Percentiles rank a stretch among this genome's conserved stretches.
These are phyloP conservation scores for Gobio occitaniae DNA, from an alignment of 2,797 vertebrate genomes.

Conservation along the genomic window DNA sequence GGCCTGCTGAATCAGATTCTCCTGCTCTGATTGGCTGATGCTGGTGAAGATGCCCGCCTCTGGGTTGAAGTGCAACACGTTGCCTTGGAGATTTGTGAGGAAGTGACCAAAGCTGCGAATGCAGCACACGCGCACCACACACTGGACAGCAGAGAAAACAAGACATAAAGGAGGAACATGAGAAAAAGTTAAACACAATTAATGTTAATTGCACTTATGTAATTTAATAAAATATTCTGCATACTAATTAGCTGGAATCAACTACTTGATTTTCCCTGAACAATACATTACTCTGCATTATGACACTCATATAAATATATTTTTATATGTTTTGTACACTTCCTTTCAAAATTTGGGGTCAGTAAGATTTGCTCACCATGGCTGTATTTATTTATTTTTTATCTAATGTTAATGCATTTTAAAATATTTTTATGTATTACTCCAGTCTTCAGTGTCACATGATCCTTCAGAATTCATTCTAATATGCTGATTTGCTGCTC, in stretches of 20 bases:
- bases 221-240: background rate
- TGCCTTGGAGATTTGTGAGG: constrained; percentile 91
- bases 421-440: background rate
- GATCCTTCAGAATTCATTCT: background rate
- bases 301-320: background rate
- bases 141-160: constrained; percentile 73
- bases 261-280: background rate
- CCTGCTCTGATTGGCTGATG: constrained; percentile 88
- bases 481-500: background rate
- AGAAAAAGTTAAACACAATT: background rate
- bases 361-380: background rate
- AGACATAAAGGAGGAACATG: constrained; percentile 21
- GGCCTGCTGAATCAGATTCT: constrained; percentile 90
- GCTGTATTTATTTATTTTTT: background rate
- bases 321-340: background rate
- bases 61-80: constrained; percentile 93
- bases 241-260: background rate
- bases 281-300: background rate
- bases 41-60: constrained; percentile 97
- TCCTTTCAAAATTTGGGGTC: background rate
- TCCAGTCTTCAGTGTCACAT: background rate
- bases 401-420: background rate
- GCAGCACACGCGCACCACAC: constrained; percentile 88
- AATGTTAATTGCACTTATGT: background rate
- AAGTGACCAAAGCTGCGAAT: constrained; percentile 98